Percentiles rank a stretch among this genome's conserved stretches.
These are phyloP conservation scores for Rhodeus uyekii DNA, from an alignment of 2,797 vertebrate species.

Conservation along the genomic window DNA sequence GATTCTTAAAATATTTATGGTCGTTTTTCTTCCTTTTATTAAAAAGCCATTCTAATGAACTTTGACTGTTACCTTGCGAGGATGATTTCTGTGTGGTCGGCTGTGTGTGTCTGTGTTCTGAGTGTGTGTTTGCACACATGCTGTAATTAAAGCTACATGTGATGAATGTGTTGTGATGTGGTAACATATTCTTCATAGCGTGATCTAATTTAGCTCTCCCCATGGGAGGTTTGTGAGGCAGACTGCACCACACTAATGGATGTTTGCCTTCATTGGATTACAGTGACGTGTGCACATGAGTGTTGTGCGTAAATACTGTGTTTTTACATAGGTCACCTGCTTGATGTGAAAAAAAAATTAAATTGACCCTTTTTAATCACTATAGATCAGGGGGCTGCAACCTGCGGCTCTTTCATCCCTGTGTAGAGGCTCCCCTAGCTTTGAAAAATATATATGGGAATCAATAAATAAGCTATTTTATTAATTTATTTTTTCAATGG, in stretches of 20 bases:
- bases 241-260: constrained; percentile 46
- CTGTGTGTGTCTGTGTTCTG: constrained; percentile 1
- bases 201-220: constrained; percentile 69
- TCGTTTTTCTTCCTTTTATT: not conserved
- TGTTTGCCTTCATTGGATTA: constrained; percentile 44
- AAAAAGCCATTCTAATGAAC: not conserved
- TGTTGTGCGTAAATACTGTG: constrained; percentile 18
- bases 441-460: too few species aligned
- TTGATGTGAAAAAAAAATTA: not conserved
- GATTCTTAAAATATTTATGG: not conserved
- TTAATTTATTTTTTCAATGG: too few species aligned
- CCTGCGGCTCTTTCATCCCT: too few species aligned
- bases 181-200: constrained; percentile 65
- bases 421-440: too few species aligned
- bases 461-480: too few species aligned
- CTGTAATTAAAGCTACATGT: constrained; percentile 67
- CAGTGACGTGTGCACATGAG: constrained; percentile 35
- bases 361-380: not conserved
- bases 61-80: not conserved
- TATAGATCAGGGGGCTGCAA: too few species aligned
- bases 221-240: constrained; percentile 57
- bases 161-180: constrained; percentile 50
- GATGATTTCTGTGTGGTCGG: constrained; percentile 51
- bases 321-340: not conserved
- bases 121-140: constrained; percentile 58